A percentile compares a stretch with the other conserved stretches of the same genome.
phyloP scores from a whole-genome alignment of 2,797 vertebrate genomes.

The Gallinago solitaria region DNA sequence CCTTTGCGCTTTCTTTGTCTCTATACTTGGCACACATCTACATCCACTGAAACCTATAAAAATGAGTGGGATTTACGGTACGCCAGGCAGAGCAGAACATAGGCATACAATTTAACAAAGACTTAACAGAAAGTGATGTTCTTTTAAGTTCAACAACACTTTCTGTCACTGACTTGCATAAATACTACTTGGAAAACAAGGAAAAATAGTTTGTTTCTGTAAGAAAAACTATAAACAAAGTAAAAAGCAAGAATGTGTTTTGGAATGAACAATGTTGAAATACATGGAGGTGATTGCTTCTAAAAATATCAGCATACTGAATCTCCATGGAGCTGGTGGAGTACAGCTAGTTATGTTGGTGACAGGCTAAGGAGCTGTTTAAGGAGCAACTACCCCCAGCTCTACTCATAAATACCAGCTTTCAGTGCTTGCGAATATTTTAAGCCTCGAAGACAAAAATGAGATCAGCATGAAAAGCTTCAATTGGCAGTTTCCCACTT shows the following conservation, averaged over 20 bases:
- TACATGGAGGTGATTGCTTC: neutral
- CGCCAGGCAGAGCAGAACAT: neutral
- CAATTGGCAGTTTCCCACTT: neutral
- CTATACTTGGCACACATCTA: neutral
- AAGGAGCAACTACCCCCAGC: neutral
- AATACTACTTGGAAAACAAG: neutral
- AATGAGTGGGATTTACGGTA: neutral
- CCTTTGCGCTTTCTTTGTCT: neutral
- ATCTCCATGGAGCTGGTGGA: neutral
- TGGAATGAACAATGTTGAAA: neutral
- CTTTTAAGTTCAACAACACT: neutral
- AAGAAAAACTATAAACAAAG: neutral
- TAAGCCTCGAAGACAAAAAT: constrained; percentile 46
- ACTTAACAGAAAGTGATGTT: neutral
- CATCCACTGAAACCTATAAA: neutral
- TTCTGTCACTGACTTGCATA: neutral
- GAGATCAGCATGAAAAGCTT: constrained; percentile 7
- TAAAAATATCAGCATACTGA: neutral
- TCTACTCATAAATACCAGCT: constrained; percentile 2
- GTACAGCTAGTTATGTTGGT: neutral
- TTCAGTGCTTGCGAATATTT: constrained; percentile 2
- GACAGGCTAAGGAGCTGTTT: neutral
- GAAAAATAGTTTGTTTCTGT: neutral
- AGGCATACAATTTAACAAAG: neutral
- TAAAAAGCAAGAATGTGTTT: neutral